phyloP scores from a whole-genome alignment of 1,140 invertebrate genomes.

The Caerostris extrusa region DNA sequence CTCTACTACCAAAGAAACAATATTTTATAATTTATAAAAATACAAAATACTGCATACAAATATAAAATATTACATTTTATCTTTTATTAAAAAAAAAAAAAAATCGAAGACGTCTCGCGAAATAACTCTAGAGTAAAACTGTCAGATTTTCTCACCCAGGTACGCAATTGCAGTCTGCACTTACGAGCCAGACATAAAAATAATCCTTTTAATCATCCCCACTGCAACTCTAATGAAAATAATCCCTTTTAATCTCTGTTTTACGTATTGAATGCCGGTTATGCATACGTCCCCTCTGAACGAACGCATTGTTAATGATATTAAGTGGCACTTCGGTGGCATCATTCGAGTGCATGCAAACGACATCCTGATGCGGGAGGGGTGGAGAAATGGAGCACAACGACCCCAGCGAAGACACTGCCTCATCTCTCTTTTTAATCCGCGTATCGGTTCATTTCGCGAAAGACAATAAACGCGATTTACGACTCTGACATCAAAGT shows the following conservation, averaged over 20 bases:
- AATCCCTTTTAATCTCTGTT: neutral
- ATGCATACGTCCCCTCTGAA: neutral
- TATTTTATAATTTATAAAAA: too few relatives aligned
- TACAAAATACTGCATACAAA: too few relatives aligned
- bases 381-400: neutral
- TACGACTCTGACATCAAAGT: neutral
- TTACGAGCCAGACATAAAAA: neutral
- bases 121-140: too few relatives aligned
- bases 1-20: too few relatives aligned
- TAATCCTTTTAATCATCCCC: neutral
- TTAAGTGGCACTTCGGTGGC: neutral
- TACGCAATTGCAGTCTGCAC: too few relatives aligned
- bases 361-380: neutral
- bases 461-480: conserved; percentile 42
- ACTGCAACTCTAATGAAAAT: neutral
- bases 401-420: neutral
- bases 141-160: too few relatives aligned
- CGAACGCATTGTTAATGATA: neutral
- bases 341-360: neutral
- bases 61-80: too few relatives aligned
- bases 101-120: too few relatives aligned
- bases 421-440: neutral
- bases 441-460: conserved; percentile 15
- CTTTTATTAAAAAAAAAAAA: too few relatives aligned
- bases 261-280: neutral